phyloP scores from a whole-genome alignment of 2,797 vertebrate species.

The Schizopygopsis malacanthus region DNA sequence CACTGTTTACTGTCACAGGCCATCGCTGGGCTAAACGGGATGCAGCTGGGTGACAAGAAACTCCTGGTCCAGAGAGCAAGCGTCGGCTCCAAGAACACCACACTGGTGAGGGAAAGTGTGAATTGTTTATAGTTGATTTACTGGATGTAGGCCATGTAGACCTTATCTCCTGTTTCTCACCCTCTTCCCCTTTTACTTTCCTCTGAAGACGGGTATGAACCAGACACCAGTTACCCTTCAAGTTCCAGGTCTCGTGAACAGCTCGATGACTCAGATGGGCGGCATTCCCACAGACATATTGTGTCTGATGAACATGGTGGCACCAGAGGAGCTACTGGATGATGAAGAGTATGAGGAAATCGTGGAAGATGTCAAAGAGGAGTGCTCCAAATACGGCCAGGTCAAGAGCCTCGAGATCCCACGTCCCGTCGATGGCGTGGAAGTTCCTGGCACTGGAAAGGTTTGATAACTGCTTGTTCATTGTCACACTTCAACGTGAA shows the following conservation, averaged over 20 bases:
- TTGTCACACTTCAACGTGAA: neutral
- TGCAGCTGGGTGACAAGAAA: constrained; percentile 96
- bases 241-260: constrained; percentile 90
- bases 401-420: constrained; percentile 95
- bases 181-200: neutral
- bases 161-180: neutral
- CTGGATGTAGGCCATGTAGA: constrained; percentile 13
- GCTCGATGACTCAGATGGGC: constrained; percentile 90
- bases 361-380: constrained; percentile 90
- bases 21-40: constrained; percentile 91
- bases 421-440: constrained; percentile 90
- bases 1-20: constrained; percentile 76
- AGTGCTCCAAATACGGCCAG: constrained; percentile 92
- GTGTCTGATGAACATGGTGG: constrained; percentile 97
- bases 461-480: constrained; percentile 63
- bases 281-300: constrained; percentile 91
- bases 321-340: constrained; percentile 90
- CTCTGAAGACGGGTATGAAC: constrained; percentile 88
- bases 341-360: constrained; percentile 95
- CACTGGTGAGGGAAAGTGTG: constrained; percentile 81
- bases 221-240: constrained; percentile 94
- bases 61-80: constrained; percentile 93
- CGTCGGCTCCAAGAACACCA: constrained; percentile 93
- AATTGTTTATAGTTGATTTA: neutral
- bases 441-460: constrained; percentile 92